Evolutionary conservation across 2,797 vertebrate genomes (phyloP).

Genomic region (Rhinogobio ventralis): DNA sequence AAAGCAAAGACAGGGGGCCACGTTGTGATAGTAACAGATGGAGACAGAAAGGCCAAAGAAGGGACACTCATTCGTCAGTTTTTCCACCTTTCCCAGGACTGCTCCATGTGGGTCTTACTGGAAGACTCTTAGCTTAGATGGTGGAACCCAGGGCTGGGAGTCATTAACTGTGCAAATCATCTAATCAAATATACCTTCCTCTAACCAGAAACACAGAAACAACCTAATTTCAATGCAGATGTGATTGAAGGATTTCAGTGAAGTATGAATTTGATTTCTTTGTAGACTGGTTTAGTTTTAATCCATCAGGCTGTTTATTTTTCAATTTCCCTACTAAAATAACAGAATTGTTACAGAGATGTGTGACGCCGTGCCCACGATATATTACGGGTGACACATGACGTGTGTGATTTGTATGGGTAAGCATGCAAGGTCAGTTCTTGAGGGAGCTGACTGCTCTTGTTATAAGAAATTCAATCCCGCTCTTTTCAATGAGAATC

Average conservation of each 20-base stretch:
- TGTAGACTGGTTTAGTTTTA: background rate
- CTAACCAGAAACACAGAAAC: constrained; percentile 61
- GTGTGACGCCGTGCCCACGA: background rate
- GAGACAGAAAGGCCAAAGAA: constrained; percentile 43
- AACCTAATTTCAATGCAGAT: constrained; percentile 1
- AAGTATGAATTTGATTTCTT: background rate
- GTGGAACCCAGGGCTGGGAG: constrained; percentile 65
- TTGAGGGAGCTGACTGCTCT: background rate
- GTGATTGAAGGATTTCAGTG: constrained; percentile 1
- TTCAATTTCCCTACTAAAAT: background rate
- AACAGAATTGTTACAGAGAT: background rate
- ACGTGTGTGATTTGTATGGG: background rate
- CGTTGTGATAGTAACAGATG: constrained; percentile 51
- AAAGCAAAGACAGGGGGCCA: constrained; percentile 61
- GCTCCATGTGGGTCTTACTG: constrained; percentile 37
- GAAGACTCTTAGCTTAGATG: constrained; percentile 52
- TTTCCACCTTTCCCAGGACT: constrained; percentile 41
- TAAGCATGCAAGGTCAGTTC: background rate
- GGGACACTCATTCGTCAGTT: constrained; percentile 38
- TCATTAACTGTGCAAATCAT: constrained; percentile 69
- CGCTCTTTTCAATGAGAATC: background rate
- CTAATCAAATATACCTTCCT: constrained; percentile 64
- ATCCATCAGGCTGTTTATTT: background rate
- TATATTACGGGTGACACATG: background rate
- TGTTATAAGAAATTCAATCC: background rate